Evolutionary conservation across 2,797 vertebrate genomes (phyloP), one percentile per base, ranked within the genome.

Genomic region (Monodelphis domestica): DNA sequence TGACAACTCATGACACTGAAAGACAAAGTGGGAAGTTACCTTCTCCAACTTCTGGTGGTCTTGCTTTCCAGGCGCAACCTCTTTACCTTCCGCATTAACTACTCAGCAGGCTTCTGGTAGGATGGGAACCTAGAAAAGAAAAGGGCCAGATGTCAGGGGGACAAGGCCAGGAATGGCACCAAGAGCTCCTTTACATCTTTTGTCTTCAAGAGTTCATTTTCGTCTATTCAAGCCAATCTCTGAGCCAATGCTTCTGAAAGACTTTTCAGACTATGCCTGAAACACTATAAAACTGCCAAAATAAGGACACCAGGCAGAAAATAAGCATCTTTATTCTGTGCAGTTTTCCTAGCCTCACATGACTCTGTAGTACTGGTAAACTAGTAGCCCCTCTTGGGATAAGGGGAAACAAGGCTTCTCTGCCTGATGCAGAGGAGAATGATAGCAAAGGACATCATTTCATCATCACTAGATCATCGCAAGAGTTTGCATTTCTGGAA

Each of bases 51-150:
- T 98, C 98, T 99, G 96, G 99, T 98, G 98, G 99, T 98, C 97
- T 99, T 98, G 98, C 99, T 98, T 99, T 99, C 99, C 98, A 99
- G 99, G 97, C 99, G 99, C 96, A 99, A 98, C 98, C 99, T 99
- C 99, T 99, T 99, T 98, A 99, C 99, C 99, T 99, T 99, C 99
- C 99, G 99, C 99, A 99, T 99, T 98, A 99, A 99, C 99, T 95
- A 98, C 98, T 98, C 98, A 96, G 98, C 98, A 53, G 98, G 95
- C 99, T 98, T 98, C 98, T 96, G 98, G 98, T 97, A 97, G 97
- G 98, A 97, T 97, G 98, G 98, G 97, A 98, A 99, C 98, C 99
- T 99, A 95, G 11, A 54, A 95, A 93, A 96, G 59, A 38, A 52
- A 94, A 78, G 78, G 55, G 91, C 91, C 56, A 96, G 21, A 91